phyloP scores from a whole-genome alignment of 2,113 vertebrate species.

The Scomber scombrus region DNA sequence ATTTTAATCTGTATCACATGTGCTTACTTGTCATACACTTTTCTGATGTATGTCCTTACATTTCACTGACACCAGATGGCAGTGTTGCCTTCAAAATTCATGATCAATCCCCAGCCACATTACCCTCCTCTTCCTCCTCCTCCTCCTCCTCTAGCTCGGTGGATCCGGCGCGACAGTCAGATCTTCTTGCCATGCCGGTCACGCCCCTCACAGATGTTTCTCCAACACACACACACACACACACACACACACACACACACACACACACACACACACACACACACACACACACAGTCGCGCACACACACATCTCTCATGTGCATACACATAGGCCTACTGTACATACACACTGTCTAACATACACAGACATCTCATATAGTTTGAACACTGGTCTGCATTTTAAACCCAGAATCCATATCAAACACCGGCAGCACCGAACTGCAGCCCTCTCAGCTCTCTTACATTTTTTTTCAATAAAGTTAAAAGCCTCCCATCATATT shows the following conservation, averaged over 20 bases:
- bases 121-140: conserved; percentile 21
- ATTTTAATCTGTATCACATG: not conserved
- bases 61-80: conserved; percentile 66
- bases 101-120: conserved; percentile 42
- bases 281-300: not conserved
- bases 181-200: conserved; percentile 80
- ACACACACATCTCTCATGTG: not conserved
- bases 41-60: not conserved
- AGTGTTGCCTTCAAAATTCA: conserved; percentile 52
- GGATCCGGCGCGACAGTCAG: conserved; percentile 68
- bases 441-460: not conserved
- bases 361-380: conserved; percentile 19
- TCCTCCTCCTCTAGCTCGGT: conserved; percentile 51
- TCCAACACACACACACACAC: conserved; percentile 36
- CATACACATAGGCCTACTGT: not conserved
- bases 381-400: not conserved
- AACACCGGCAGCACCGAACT: not conserved
- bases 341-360: not conserved
- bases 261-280: conserved; percentile 28
- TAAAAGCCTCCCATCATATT: conserved; percentile 50
- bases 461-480: conserved; percentile 34
- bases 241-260: conserved; percentile 16
- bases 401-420: not conserved
- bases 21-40: not conserved
- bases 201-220: conserved; percentile 78